These are phyloP conservation scores for Euplagia quadripunctaria DNA, from an alignment of 2,888 invertebrate species.

Conservation along the genomic window DNA sequence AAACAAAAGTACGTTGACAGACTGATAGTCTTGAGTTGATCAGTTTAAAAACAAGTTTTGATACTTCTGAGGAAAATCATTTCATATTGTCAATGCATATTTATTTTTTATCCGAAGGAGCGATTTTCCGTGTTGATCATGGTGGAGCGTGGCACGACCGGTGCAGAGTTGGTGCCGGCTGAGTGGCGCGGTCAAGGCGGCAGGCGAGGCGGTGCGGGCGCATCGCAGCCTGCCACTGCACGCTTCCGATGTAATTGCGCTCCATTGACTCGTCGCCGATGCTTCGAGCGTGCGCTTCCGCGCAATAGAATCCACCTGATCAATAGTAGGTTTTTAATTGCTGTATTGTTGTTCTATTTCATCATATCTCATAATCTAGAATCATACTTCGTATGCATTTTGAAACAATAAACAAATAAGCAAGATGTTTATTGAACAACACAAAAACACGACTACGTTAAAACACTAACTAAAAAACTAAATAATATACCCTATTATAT, in stretches of 20 bases:
- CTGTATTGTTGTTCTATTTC: neutral
- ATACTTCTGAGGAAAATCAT: too few species aligned
- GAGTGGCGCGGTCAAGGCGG: slow-evolving; percentile 74
- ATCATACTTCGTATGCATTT: neutral
- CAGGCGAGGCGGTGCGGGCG: slow-evolving; percentile 56
- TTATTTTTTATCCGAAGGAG: neutral
- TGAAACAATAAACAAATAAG: neutral
- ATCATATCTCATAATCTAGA: neutral
- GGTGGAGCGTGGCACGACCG: slow-evolving; percentile 48
- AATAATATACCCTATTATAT: too few species aligned
- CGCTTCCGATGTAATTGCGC: slow-evolving; percentile 57
- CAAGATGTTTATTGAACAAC: neutral
- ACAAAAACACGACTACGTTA: too few species aligned
- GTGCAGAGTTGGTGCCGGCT: slow-evolving; percentile 56
- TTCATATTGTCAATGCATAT: neutral
- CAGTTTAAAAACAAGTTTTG: too few species aligned
- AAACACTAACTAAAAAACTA: too few species aligned
- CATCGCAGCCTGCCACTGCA: slow-evolving; percentile 27
- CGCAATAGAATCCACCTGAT: neutral
- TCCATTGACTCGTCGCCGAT: slow-evolving; percentile 36
- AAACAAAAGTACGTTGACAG: too few species aligned
- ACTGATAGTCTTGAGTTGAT: too few species aligned
- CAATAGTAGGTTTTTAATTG: neutral
- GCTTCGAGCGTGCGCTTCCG: slow-evolving; percentile 3
- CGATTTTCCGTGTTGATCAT: neutral